Conservation (phyloP, 2,888 invertebrate genomes). For the Drosophila koepferae region DNA sequence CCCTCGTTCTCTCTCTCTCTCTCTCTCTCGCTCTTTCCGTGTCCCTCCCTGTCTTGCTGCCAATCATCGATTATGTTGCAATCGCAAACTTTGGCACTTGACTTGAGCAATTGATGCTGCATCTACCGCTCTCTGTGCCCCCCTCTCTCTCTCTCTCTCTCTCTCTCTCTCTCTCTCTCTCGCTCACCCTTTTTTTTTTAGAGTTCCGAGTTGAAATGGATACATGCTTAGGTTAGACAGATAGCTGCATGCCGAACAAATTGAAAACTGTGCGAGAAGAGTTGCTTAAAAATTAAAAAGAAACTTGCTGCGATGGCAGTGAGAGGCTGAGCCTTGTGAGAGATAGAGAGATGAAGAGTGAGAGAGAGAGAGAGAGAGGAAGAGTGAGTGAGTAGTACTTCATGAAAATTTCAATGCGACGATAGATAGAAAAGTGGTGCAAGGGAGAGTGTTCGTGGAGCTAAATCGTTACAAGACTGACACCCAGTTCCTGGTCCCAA, state of each 20-base stretch:
- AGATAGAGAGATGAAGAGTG: neutral
- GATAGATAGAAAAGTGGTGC: constrained; percentile 30
- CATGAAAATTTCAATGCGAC: constrained; percentile 68
- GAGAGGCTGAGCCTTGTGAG: constrained; percentile 1
- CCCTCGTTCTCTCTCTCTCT: neutral
- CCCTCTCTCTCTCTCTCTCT: neutral
- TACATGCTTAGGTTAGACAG: constrained; percentile 30
- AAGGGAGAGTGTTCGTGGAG: neutral
- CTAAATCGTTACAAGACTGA: constrained; percentile 12
- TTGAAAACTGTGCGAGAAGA: constrained; percentile 39
- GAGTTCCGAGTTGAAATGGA: constrained; percentile 30
- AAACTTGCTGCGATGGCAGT: constrained; percentile 39
- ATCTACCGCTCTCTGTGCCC: neutral
- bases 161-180: neutral
- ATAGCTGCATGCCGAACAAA: constrained; percentile 52
- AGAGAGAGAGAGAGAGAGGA: neutral
- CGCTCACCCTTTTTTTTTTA: neutral
- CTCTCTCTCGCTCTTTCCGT: neutral
- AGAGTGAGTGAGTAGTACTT: constrained; percentile 32
- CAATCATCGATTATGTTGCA: constrained; percentile 53
- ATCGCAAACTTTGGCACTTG: constrained; percentile 49
- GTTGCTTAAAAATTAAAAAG: constrained; percentile 53
- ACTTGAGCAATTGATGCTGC: constrained; percentile 52
- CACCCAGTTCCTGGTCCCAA: constrained; percentile 33
- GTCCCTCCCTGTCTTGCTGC: constrained; percentile 1